Evolutionary conservation across 1,140 invertebrate species (phyloP).

Genomic region (Drosophila kikkawai): DNA sequence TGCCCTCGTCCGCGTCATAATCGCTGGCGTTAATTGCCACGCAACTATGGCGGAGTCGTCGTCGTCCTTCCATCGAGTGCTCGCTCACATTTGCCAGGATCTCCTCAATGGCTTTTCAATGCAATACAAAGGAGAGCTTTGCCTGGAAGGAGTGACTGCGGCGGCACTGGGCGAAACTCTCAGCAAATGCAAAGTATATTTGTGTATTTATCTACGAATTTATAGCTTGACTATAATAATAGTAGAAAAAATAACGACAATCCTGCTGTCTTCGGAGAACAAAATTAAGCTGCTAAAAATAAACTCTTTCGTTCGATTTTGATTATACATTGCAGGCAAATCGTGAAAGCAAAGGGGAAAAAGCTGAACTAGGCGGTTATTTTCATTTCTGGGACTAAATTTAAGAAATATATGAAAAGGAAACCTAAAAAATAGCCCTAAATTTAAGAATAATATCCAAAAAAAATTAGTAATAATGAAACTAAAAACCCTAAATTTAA

Average conservation of each 20-base stretch:
- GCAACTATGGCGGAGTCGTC: slow-evolving; percentile 22
- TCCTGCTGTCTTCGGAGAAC: background rate
- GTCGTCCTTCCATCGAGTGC: slow-evolving; percentile 32
- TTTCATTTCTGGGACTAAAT: too few relatives aligned
- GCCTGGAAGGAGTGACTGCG: background rate
- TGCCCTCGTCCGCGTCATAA: slow-evolving; percentile 18
- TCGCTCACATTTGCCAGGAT: slow-evolving; percentile 37
- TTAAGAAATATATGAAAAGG: too few relatives aligned
- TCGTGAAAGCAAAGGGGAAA: background rate
- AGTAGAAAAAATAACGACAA: background rate
- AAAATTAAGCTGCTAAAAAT: background rate
- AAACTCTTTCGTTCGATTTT: background rate
- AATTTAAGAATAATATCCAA: too few relatives aligned
- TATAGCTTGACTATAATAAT: background rate
- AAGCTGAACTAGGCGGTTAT: too few relatives aligned
- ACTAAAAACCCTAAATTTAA: too few relatives aligned
- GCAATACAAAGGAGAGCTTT: slow-evolving; percentile 17
- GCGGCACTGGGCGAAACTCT: slow-evolving; percentile 23
- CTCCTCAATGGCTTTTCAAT: slow-evolving; percentile 47
- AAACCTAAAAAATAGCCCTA: too few relatives aligned
- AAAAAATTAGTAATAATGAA: too few relatives aligned
- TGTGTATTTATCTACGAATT: background rate
- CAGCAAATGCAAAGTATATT: background rate
- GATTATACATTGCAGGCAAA: background rate
- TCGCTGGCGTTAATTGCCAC: slow-evolving; percentile 46